Base-by-base conservation (phyloP, 53 echinoderm and acorn worm species). In the Astropecten irregularis region DNA sequence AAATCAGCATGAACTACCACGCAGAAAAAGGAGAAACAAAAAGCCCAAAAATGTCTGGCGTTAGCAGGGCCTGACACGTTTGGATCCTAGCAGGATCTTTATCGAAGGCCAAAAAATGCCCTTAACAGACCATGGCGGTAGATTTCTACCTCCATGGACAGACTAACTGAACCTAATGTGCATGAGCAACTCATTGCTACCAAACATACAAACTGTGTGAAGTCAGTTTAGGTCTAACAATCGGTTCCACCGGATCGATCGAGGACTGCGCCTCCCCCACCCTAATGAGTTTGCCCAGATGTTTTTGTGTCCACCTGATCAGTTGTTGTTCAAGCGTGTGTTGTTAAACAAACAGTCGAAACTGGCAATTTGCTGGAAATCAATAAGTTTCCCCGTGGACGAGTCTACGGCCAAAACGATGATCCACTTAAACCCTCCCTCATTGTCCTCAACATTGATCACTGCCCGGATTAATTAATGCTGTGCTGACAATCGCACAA, bases 291-390 rank as follows among this genome's bases (percentile, higher is more conserved):
- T 53, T 73, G 73, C 73, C 21, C 34, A 37, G 73, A 39, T 21
- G 33, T 21, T 51, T 73, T 73, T 73, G 73, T 73, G 55, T 37
- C 23, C 3, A 1, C 15, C 29, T 32, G 36, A 21, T 53, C 9
- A 31, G 15, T 35, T 53, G 53, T 73, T 73, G 55, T 35, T 15
- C 34, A 34, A 31, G 34, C 29, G 6, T 54, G 73, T 73, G 73
- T 73, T 54, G 25, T 54, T 73, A 73, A 73, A 73, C 73, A 73
- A 73, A 73, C 73, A 53, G 26, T 73, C 36, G 22, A 73, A 53
- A 73, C 26, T 39, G 37, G 73, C 73, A 73, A 73, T 73, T 73
- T 73, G 55, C 54, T 32, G 34, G 6, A 36, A 14, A 73, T 73
- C 73, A 54, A 73, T 73, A 73, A 18, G 13, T n/a, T n/a, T n/a